Percentiles rank a stretch among this genome's conserved stretches.
These are phyloP conservation scores for Matsumurasca onukii DNA, from an alignment of 1,140 invertebrate species.

Conservation along the genomic window DNA sequence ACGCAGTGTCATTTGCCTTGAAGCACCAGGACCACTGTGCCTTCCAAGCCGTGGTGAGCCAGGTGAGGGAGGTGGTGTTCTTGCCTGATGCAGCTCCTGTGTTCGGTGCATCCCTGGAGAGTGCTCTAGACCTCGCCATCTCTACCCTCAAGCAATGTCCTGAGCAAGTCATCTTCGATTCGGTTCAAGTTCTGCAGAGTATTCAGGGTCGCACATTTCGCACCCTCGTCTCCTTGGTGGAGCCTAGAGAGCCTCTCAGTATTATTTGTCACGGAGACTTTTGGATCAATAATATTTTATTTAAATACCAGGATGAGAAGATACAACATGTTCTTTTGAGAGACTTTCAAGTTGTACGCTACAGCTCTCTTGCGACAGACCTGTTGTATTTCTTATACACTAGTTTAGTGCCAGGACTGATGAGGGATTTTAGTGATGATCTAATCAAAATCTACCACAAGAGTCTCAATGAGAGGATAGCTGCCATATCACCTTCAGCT, in stretches of 20 bases:
- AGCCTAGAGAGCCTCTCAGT: constrained; percentile 34
- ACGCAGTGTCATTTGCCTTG: constrained; percentile 54
- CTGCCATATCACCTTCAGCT: constrained; percentile 25
- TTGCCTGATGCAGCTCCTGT: constrained; percentile 39
- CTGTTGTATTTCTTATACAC: constrained; percentile 49
- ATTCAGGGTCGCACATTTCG: constrained; percentile 34
- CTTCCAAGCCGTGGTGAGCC: constrained; percentile 38
- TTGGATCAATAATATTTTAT: constrained; percentile 58
- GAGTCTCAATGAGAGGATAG: constrained; percentile 45
- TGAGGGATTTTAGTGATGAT: constrained; percentile 50
- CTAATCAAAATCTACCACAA: constrained; percentile 57
- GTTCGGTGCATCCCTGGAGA: constrained; percentile 45
- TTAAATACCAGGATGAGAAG: constrained; percentile 42
- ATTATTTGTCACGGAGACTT: constrained; percentile 53
- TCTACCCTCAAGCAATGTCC: constrained; percentile 27
- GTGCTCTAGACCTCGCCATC: constrained; percentile 37
- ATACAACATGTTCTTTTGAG: constrained; percentile 45
- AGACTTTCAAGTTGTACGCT: constrained; percentile 49
- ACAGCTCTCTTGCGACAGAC: constrained; percentile 48
- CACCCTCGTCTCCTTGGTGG: constrained; percentile 27
- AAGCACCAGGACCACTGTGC: constrained; percentile 44
- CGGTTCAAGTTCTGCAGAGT: constrained; percentile 35
- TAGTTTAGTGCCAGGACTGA: constrained; percentile 52
- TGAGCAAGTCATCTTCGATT: constrained; percentile 41
- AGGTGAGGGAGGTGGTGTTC: constrained; percentile 36